A percentile compares a stretch with the other conserved stretches of the same genome.
Conservation (phyloP, 2,113 vertebrate species). For the Platichthys stellatus region DNA sequence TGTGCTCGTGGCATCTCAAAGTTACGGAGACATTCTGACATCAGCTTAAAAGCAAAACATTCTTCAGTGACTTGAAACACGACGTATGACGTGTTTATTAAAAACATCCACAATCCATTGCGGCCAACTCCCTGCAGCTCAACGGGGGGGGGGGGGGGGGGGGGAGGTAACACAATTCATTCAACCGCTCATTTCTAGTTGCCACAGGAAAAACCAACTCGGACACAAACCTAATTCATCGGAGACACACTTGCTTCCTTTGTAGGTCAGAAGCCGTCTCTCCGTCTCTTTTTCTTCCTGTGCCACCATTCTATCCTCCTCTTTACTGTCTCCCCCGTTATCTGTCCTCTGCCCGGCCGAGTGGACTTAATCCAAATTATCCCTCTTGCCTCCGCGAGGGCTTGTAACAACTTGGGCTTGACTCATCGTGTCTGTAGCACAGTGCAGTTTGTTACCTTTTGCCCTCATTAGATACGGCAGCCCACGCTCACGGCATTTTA, state of each 20-base stretch:
- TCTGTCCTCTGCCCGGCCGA: constrained; percentile 25
- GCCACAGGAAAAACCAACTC: neutral
- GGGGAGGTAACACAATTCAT: neutral
- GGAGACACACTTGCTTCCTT: neutral
- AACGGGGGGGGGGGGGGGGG: too few species aligned
- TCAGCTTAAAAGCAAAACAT: too few species aligned
- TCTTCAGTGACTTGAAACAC: too few species aligned
- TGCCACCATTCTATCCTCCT: neutral
- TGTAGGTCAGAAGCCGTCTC: neutral
- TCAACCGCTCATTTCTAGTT: neutral
- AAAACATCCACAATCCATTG: too few species aligned
- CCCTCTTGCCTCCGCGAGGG: neutral
- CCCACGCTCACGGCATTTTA: neutral
- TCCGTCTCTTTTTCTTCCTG: neutral
- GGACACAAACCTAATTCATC: neutral
- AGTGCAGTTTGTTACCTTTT: neutral
- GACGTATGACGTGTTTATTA: too few species aligned
- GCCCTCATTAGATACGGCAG: neutral
- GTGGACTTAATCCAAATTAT: constrained; percentile 19
- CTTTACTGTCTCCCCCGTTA: neutral
- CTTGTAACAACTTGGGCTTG: constrained; percentile 1
- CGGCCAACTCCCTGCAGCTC: too few species aligned
- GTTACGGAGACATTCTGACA: neutral
- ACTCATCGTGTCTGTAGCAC: constrained; percentile 20
- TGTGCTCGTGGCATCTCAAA: too few species aligned